Conservation (phyloP, 2,797 vertebrate genomes). For the Syndactyla subalaris region DNA sequence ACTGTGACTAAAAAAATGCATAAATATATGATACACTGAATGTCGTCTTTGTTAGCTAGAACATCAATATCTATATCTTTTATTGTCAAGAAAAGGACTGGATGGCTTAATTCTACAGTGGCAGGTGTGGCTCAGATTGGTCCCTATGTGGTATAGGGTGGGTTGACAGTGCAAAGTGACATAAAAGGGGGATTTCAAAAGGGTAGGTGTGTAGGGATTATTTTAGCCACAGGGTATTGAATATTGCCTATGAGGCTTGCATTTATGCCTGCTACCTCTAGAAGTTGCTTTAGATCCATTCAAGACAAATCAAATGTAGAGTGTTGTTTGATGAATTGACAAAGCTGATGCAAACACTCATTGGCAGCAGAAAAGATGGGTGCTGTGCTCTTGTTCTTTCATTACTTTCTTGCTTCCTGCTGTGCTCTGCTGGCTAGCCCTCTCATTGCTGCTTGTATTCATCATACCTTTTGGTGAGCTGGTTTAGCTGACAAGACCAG, state of each 20-base stretch:
- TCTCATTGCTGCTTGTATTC: neutral
- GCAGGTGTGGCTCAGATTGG: neutral
- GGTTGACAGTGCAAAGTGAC: neutral
- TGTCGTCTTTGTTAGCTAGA: neutral
- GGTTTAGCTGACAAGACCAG: neutral
- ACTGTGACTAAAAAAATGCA: neutral
- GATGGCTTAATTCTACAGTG: neutral
- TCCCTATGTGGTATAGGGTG: accelerated
- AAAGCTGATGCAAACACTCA: neutral
- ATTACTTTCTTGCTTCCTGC: neutral
- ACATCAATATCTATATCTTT: neutral
- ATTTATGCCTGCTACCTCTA: neutral
- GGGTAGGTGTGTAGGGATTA: neutral
- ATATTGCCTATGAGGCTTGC: neutral
- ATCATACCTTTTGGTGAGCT: neutral
- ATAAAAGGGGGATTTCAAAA: neutral
- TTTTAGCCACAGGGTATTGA: neutral
- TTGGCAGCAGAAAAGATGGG: neutral
- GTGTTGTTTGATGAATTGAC: neutral
- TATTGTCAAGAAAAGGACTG: neutral
- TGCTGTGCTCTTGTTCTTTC: neutral
- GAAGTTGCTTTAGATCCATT: neutral
- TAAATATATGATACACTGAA: neutral
- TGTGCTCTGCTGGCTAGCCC: neutral
- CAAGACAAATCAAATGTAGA: neutral